Base-by-base conservation (phyloP, 2,113 vertebrate genomes). In the Prinia subflava region DNA sequence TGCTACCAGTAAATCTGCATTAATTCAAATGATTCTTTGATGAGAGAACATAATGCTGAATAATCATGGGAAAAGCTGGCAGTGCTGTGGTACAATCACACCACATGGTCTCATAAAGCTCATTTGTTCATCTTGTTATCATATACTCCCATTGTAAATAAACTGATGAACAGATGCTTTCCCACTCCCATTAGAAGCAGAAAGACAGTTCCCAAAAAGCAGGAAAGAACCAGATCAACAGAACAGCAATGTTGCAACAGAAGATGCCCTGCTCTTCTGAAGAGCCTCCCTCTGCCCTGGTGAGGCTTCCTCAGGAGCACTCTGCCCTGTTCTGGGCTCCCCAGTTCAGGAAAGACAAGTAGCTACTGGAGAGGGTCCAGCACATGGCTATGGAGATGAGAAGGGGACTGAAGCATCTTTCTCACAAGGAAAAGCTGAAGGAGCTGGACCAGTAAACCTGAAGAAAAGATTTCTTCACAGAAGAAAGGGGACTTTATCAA, bases 21-120 rank as follows among this genome's bases (percentile, higher is more conserved):
- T 79, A 59, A 95, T 89, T 90, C 37, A 69, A 92, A 65, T 31
- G 14, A 83, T 91, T 89, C 42, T 83, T 68, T 88, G 79, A 94
- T 84, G 60, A 94, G 89, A 52, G 63, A 73, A 53, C 39, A 74
- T 67, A 86, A 80, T 47, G 23, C 37, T 83, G 75, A 90, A 65
- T 67, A 90, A 89, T 39, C 28, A 53, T 1, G 3, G 49, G 42
- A 94, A 42, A 70, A 74, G 33, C 8, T 90, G 68, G 39, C 47
- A 90, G 68, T 31, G 42, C 9, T 86, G 39, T 50, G 6, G 35
- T 67, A 50, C 49, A 78, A 59, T 68, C 37, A 69, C 31, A 82
- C n/a, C 37, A 76, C 70, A 37, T 56, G 56, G 35, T 63, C 31
- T 77, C 79, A 70, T 46, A 83, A 80, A 83, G 23, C 59, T 52